Evolutionary conservation across 2,797 vertebrate species (phyloP).

Genomic region (Eospalax fontanierii): DNA sequence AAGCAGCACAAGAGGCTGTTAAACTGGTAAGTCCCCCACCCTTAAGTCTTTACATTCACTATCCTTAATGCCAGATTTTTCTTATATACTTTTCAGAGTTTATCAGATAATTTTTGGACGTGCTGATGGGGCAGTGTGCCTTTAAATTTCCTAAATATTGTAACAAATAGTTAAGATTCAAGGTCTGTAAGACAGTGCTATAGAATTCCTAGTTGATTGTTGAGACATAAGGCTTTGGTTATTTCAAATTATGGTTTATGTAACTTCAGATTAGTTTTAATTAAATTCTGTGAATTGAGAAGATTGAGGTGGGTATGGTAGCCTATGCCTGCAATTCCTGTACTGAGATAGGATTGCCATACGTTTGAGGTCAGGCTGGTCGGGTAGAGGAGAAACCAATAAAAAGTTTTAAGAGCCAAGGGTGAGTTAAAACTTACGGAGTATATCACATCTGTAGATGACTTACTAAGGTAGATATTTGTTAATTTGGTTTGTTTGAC

Average conservation of each 20-base stretch:
- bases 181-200: not conserved
- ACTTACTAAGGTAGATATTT: not conserved
- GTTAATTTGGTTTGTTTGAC: not conserved
- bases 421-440: constrained; percentile 31
- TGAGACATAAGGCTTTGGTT: not conserved
- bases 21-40: constrained; percentile 93
- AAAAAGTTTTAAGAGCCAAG: constrained; percentile 4
- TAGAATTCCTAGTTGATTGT: constrained; percentile 21
- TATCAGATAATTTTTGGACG: constrained; percentile 33
- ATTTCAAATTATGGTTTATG: not conserved
- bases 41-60: not conserved
- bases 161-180: constrained; percentile 20
- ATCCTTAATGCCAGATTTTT: constrained; percentile 9
- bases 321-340: not conserved
- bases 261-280: not conserved
- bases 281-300: constrained; percentile 29
- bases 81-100: not conserved
- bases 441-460: constrained; percentile 31
- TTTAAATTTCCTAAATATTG: not conserved
- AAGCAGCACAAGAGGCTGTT: constrained; percentile 99
- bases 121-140: not conserved
- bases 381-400: not conserved
- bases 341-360: not conserved
- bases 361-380: not conserved
- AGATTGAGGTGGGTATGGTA: not conserved